Evolutionary conservation across 2,113 vertebrate species (phyloP), one percentile per base, ranked within the genome.

Genomic region (Machaerirhynchus nigripectus): DNA sequence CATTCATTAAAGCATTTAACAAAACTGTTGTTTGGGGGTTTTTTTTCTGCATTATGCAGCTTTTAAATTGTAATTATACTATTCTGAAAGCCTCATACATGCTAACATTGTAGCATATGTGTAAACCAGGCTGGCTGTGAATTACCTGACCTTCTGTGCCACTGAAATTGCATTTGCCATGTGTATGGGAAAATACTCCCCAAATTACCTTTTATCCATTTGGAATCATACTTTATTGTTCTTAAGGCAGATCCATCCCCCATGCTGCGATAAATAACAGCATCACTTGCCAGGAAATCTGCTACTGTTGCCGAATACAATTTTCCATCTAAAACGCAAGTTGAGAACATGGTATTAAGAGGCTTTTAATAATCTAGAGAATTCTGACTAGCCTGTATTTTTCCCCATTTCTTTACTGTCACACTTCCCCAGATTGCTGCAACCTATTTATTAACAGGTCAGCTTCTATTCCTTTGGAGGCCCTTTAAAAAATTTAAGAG

Each of bases 211-310:
- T 99, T 99, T 96, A 99, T 98, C 99, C 99, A 99, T 92, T 99
- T 99, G 97, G 99, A 99, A 96, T 99, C 99, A 50, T 99, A 99
- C 98, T 99, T 99, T 97, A 99, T 99, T 90, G 99, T 99, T 95
- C 99, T 98, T 84, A 99, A 97, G 79, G 99, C 99, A 26, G 99
- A 99, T 88, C 99, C 99, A 84, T 99, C 99, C 18, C 99, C 99
- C 99, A 99, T 99, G 95, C 99, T 99, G 93, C 99, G 99, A 96
- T 99, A 99, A 98, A 99, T 99, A 94, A 99, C 99, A n/a, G 99
- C 98, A 89, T 99, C 99, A 22, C 99, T 99, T 88, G 99, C 99
- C 98, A 99, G 98, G 98, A 99, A 99, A 98, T 99, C 99, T 33
- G 99, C 99, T 83, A 99, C 99, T 13, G 99, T 99, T 69, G 99